Evolutionary conservation across 2,797 vertebrate species (phyloP), one percentile per base, ranked within the genome.

Genomic region (Eurystomus glaucurus): DNA sequence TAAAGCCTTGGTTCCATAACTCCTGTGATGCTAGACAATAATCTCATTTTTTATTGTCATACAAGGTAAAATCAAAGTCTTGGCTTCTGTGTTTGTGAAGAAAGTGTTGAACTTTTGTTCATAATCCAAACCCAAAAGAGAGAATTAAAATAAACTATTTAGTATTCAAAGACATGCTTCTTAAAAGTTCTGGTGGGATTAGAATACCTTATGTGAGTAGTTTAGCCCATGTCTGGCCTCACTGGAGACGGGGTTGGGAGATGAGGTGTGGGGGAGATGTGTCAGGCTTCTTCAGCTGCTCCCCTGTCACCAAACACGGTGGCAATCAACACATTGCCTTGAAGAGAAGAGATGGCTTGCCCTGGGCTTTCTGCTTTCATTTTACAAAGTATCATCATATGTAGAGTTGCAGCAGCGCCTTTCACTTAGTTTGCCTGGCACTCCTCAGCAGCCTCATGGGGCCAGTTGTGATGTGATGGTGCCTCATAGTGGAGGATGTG

Each of bases 341-440:
- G 21, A 20, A 54, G 26, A 43, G 26, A 71, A 48, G 14, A 28
- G 3, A 20, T 11, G 8, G 5, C 16, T 69, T 86, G 11, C 28
- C 15, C 5, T 64, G 11, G 21, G 23, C 23, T 54, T 74, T 83
- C 71, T 74, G 31, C 55, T 79, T 74, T 19, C 31, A 28, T 41
- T 89, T 85, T 66, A 57, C 37, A n/a, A n/a, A 66, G 43, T 31
- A 50, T 10, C 15, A 3, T 28, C 16, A 3, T 31, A 19, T 11
- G 10, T 19, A 33, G n/a, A 18, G 62, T 51, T 0, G 0, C 20
- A 43, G 25, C 0, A 0, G 7, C 17, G 22, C 13, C 55, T 61
- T 68, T 89, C 4, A 0, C 8, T n/a, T 50, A 37, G 25, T 61
- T 43, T 37, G 5, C 55, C 20, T 41, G 29, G 10, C 14, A 37